A percentile compares a stretch with the other conserved stretches of the same genome.
These are phyloP conservation scores for Rotaria macrura DNA, from an alignment of 2,888 invertebrate genomes.

Conservation along the genomic window DNA sequence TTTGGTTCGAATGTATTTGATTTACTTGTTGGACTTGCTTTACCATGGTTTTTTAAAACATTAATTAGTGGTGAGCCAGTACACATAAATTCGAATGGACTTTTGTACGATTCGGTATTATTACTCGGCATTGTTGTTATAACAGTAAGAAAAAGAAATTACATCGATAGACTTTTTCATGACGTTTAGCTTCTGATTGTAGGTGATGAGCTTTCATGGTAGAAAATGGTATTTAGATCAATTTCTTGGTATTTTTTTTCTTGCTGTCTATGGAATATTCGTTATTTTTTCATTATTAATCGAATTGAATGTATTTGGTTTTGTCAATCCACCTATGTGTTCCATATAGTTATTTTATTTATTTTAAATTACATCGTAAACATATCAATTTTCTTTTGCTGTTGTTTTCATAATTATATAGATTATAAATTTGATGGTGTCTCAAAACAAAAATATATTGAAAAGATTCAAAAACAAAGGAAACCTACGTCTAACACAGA, in stretches of 20 bases:
- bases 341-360: neutral
- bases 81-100: conserved; percentile 51
- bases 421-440: too few species aligned
- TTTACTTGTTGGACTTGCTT: conserved; percentile 80
- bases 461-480: too few species aligned
- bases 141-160: conserved; percentile 8
- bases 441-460: too few species aligned
- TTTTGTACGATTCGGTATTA: conserved; percentile 28
- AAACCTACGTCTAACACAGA: too few species aligned
- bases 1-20: conserved; percentile 93
- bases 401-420: neutral
- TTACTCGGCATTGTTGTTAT: conserved; percentile 22
- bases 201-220: conserved; percentile 43
- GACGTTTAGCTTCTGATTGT: conserved; percentile 34
- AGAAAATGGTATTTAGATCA: conserved; percentile 43
- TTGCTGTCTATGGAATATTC: conserved; percentile 45
- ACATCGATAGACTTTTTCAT: neutral
- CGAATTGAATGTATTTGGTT: conserved; percentile 49
- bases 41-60: conserved; percentile 92
- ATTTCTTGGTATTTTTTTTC: conserved; percentile 41
- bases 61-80: conserved; percentile 51
- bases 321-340: conserved; percentile 48
- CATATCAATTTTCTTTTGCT: neutral
- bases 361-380: neutral
- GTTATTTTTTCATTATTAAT: conserved; percentile 44